phyloP scores from a whole-genome alignment of 2,797 vertebrate genomes.

The Sebastes vulpes region DNA sequence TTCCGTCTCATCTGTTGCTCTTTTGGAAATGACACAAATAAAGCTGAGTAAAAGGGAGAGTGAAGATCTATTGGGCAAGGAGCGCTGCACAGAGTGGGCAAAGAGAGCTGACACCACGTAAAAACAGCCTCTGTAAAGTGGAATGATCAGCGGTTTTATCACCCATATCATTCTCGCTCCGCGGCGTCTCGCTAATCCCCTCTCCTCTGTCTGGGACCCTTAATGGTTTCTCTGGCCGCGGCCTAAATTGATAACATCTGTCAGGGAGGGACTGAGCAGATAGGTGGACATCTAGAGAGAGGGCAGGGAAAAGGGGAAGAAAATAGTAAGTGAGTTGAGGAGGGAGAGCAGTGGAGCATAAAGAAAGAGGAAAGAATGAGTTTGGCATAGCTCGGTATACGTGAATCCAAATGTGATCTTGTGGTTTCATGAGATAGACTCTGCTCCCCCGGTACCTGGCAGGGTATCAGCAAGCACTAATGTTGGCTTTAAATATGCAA shows the following conservation, averaged over 20 bases:
- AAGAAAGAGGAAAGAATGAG: neutral
- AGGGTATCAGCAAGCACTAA: neutral
- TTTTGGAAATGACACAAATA: slow-evolving; percentile 52
- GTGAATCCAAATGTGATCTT: slow-evolving; percentile 26
- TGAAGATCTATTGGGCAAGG: slow-evolving; percentile 25
- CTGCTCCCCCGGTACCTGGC: slow-evolving; percentile 5
- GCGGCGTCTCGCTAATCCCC: slow-evolving; percentile 54
- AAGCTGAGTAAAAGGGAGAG: slow-evolving; percentile 17
- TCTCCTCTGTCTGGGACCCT: slow-evolving; percentile 51
- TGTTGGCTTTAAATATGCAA: slow-evolving; percentile 2
- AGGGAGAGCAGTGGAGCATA: slow-evolving; percentile 8
- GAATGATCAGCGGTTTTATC: slow-evolving; percentile 71
- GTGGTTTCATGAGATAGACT: slow-evolving; percentile 26
- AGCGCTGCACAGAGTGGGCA: slow-evolving; percentile 5
- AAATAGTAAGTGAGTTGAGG: slow-evolving; percentile 3
- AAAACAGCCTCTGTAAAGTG: slow-evolving; percentile 54
- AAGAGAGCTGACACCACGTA: slow-evolving; percentile 51
- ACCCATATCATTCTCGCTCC: slow-evolving; percentile 58
- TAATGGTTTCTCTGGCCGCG: slow-evolving; percentile 61
- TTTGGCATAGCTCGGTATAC: neutral
- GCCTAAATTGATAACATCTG: slow-evolving; percentile 77
- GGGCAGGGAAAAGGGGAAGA: neutral
- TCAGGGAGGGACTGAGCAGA: slow-evolving; percentile 43
- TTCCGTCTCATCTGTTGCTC: slow-evolving; percentile 41
- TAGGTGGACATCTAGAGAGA: slow-evolving; percentile 44